phyloP scores from a whole-genome alignment of 2,113 vertebrate genomes.

The Cyanocitta stelleri region DNA sequence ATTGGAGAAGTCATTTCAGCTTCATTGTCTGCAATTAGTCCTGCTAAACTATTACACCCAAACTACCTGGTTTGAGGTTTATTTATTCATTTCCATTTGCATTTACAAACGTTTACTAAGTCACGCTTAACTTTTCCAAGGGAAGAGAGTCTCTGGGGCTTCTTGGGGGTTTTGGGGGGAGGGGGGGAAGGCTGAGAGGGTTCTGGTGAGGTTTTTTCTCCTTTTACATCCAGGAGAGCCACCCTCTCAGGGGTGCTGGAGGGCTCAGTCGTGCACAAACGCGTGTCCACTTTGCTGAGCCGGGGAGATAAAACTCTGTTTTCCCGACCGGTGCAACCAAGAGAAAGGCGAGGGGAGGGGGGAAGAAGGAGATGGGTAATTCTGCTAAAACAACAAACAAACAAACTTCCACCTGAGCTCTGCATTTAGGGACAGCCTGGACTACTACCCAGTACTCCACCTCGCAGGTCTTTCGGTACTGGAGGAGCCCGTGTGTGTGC shows the following conservation, averaged over 20 bases:
- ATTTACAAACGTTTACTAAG: constrained; percentile 37
- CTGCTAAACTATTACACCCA: constrained; percentile 77
- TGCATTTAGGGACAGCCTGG: neutral
- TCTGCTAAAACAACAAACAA: neutral
- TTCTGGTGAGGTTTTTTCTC: neutral
- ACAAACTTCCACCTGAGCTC: neutral
- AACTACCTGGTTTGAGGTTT: constrained; percentile 77
- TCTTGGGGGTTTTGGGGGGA: neutral
- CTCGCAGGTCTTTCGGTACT: neutral
- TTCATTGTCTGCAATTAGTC: constrained; percentile 88
- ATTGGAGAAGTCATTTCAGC: constrained; percentile 88
- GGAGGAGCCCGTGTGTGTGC: neutral
- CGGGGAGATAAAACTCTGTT: neutral
- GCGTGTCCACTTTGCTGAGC: neutral
- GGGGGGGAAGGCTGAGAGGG: rapidly evolving
- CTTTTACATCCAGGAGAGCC: neutral
- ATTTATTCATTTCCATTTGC: constrained; percentile 72
- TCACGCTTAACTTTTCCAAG: neutral
- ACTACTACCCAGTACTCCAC: neutral
- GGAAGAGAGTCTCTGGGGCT: neutral
- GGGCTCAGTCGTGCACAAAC: neutral
- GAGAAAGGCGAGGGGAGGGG: neutral
- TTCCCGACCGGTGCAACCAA: neutral
- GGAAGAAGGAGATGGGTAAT: neutral
- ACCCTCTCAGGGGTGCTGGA: neutral